Percentiles rank a stretch among this genome's conserved stretches.
These are phyloP conservation scores for Sussaba pulchella DNA, from an alignment of 2,888 invertebrate species.

Conservation along the genomic window DNA sequence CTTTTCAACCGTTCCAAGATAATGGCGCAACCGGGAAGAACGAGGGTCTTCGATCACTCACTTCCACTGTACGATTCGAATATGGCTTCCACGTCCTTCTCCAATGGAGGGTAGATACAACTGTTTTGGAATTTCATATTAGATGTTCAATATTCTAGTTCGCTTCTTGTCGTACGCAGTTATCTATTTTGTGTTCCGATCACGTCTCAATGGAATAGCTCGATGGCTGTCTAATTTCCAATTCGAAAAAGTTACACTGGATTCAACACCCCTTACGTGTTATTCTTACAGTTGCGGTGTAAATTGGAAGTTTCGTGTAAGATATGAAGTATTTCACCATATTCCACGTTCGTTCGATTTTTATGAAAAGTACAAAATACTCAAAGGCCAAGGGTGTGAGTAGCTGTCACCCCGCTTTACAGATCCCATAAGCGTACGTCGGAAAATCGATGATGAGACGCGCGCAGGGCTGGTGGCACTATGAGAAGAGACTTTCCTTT, in stretches of 20 bases:
- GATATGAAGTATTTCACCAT: neutral
- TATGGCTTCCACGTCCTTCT: too few species aligned
- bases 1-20: slow-evolving; percentile 51
- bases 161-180: too few species aligned
- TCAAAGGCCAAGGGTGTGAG: neutral
- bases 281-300: neutral
- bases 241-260: slow-evolving; percentile 1
- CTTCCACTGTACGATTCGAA: slow-evolving; percentile 45
- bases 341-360: neutral
- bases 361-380: slow-evolving; percentile 22
- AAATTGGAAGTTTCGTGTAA: slow-evolving; percentile 35
- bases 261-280: neutral
- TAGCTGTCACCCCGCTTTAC: slow-evolving; percentile 35
- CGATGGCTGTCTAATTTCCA: slow-evolving; percentile 24
- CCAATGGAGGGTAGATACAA: slow-evolving; percentile 21
- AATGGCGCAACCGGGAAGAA: slow-evolving; percentile 31
- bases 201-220: neutral
- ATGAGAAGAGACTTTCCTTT: slow-evolving; percentile 45
- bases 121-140: too few species aligned
- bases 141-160: too few species aligned
- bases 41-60: slow-evolving; percentile 25
- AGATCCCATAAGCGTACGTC: slow-evolving; percentile 18
- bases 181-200: slow-evolving; percentile 24
- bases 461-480: slow-evolving; percentile 8
- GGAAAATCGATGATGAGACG: slow-evolving; percentile 25